phyloP scores from a whole-genome alignment of 1,140 invertebrate genomes.

The Lycorma delicatula region DNA sequence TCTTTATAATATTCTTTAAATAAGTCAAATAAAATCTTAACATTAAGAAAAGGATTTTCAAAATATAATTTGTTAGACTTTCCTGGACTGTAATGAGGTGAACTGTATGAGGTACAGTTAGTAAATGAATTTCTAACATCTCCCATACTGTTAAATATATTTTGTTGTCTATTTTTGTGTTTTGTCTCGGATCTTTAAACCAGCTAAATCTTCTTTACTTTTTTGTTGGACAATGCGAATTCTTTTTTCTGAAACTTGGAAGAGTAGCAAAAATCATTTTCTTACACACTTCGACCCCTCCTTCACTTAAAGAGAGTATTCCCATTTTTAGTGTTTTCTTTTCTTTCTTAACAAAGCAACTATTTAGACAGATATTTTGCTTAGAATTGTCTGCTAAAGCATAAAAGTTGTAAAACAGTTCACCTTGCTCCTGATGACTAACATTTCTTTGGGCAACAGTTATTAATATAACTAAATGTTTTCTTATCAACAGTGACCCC shows the following conservation, averaged over 20 bases:
- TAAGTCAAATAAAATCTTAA: slow-evolving; percentile 4
- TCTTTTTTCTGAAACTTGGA: slow-evolving; percentile 4
- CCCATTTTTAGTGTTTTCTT: too few relatives aligned
- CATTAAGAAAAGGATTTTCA: slow-evolving; percentile 4
- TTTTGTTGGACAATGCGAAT: slow-evolving; percentile 6
- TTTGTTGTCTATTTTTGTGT: neutral
- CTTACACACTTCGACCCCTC: too few relatives aligned
- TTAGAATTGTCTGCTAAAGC: too few relatives aligned
- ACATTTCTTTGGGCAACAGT: too few relatives aligned
- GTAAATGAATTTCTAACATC: slow-evolving; percentile 3
- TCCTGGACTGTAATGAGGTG: neutral
- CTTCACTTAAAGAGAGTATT: too few relatives aligned
- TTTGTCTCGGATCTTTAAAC: neutral
- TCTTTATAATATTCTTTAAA: slow-evolving; percentile 8
- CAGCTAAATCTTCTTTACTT: neutral
- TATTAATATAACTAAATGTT: too few relatives aligned
- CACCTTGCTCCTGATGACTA: too few relatives aligned
- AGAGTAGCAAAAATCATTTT: neutral
- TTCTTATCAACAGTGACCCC: too few relatives aligned
- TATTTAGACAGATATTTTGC: too few relatives aligned
- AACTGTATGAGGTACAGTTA: neutral
- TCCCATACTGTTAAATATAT: slow-evolving; percentile 1
- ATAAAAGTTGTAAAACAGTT: too few relatives aligned
- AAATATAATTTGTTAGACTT: slow-evolving; percentile 4
- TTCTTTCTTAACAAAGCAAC: too few relatives aligned